A percentile compares a stretch with the other conserved stretches of the same genome.
Conservation (phyloP, 2,113 vertebrate genomes). For the Kryptolebias marmoratus region DNA sequence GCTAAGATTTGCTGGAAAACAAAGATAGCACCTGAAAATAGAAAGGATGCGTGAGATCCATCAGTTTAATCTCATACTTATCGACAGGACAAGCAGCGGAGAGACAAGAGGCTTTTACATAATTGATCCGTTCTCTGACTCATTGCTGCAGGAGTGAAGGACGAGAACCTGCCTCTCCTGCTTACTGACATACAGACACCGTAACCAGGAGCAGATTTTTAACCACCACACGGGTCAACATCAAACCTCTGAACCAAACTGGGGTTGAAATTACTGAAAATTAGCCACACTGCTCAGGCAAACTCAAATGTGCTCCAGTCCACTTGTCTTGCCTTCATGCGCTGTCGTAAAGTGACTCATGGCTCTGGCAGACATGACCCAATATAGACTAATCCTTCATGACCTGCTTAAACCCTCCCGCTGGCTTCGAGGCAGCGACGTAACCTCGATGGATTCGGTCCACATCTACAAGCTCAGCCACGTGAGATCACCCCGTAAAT, state of each 20-base stretch:
- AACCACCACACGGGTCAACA: slow-evolving; percentile 1
- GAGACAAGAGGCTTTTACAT: slow-evolving; percentile 58
- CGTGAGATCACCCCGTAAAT: slow-evolving; percentile 5
- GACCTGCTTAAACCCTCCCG: slow-evolving; percentile 41
- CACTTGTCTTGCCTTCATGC: slow-evolving; percentile 13
- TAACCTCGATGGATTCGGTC: slow-evolving; percentile 32
- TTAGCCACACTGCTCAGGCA: slow-evolving; percentile 9
- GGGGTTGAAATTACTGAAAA: slow-evolving; percentile 26
- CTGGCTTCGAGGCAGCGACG: slow-evolving; percentile 17
- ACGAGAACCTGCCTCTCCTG: slow-evolving; percentile 27
- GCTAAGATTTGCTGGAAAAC: slow-evolving; percentile 2
- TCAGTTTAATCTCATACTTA: slow-evolving; percentile 26
- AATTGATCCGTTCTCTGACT: slow-evolving; percentile 60
- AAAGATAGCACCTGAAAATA: slow-evolving; percentile 5
- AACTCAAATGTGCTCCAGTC: slow-evolving; percentile 41
- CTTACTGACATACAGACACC: slow-evolving; percentile 28
- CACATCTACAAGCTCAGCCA: background rate
- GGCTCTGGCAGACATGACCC: slow-evolving; percentile 37
- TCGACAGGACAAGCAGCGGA: slow-evolving; percentile 25
- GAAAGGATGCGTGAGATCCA: slow-evolving; percentile 1
- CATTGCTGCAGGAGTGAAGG: slow-evolving; percentile 46
- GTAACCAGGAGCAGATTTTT: slow-evolving; percentile 17
- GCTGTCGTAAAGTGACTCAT: slow-evolving; percentile 61
- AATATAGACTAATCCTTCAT: slow-evolving; percentile 51
- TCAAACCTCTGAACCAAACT: slow-evolving; percentile 31